Conservation (phyloP, 2,113 vertebrate species). For the Colistium nudipinnis region DNA sequence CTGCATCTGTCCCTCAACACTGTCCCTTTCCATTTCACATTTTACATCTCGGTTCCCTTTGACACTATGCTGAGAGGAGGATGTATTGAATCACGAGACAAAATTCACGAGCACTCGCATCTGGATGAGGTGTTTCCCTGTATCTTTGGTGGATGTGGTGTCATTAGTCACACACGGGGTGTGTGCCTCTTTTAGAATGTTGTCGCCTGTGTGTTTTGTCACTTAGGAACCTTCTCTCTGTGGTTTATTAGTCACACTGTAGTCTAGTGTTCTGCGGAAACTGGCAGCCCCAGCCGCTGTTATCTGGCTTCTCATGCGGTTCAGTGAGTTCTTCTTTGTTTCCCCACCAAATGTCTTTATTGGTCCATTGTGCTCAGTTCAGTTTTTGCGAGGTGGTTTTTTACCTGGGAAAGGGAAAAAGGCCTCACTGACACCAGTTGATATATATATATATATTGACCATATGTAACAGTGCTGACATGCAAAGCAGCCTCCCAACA, state of each 20-base stretch:
- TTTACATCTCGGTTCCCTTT: not conserved
- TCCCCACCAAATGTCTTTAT: not conserved
- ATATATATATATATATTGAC: no score
- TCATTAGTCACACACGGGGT: conserved; percentile 18
- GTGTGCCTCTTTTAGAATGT: conserved; percentile 11
- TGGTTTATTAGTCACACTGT: conserved; percentile 3
- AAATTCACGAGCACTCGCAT: not conserved
- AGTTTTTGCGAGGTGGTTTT: not conserved
- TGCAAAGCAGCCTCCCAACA: not conserved
- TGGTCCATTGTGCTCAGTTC: not conserved
- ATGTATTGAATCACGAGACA: not conserved
- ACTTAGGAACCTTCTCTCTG: conserved; percentile 42
- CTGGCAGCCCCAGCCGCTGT: no score
- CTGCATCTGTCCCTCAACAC: no score
- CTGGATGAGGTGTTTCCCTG: not conserved
- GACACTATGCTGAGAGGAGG: not conserved
- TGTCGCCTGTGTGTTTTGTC: conserved; percentile 41
- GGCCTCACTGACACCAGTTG: not conserved
- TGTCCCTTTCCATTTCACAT: not conserved
- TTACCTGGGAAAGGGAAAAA: not conserved
- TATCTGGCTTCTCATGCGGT: not conserved
- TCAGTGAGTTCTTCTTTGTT: not conserved
- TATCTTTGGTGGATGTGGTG: not conserved
- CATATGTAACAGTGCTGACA: no score
- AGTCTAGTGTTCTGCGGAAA: no score